Conservation (phyloP, 2,797 vertebrate species). For the Acrossocheilus fasciatus region DNA sequence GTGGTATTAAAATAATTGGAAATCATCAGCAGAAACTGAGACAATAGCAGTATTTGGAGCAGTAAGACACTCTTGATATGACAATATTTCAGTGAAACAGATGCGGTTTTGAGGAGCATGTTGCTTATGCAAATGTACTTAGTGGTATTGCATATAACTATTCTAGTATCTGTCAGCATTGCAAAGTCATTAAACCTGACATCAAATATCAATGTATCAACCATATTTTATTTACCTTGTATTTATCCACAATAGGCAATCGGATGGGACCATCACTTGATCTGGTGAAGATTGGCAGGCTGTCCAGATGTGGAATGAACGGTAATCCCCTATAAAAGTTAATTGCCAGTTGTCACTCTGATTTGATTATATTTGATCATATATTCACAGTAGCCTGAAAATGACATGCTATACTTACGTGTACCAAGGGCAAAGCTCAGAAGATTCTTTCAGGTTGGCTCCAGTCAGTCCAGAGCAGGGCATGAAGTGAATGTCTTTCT, state of each 20-base stretch:
- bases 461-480: conserved; percentile 98
- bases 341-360: background rate
- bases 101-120: background rate
- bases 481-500: conserved; percentile 99
- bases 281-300: conserved; percentile 96
- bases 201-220: background rate
- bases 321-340: conserved; percentile 86
- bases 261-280: conserved; percentile 94
- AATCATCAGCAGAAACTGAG: conserved; percentile 14
- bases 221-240: conserved; percentile 84
- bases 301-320: conserved; percentile 97
- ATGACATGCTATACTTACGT: conserved; percentile 81
- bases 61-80: conserved; percentile 4
- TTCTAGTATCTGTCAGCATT: background rate
- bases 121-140: conserved; percentile 4
- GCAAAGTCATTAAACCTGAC: background rate
- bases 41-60: background rate
- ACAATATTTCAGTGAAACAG: background rate
- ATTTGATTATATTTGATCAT: no score
- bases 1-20: background rate
- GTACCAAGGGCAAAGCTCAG: conserved; percentile 94
- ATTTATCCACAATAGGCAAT: conserved; percentile 98
- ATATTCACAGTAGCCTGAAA: background rate
- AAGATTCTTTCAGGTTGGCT: conserved; percentile 95
- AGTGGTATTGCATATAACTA: background rate